Evolutionary conservation across 2,113 vertebrate species (phyloP), one percentile per base, ranked within the genome.

Genomic region (Sinosuthora webbiana): DNA sequence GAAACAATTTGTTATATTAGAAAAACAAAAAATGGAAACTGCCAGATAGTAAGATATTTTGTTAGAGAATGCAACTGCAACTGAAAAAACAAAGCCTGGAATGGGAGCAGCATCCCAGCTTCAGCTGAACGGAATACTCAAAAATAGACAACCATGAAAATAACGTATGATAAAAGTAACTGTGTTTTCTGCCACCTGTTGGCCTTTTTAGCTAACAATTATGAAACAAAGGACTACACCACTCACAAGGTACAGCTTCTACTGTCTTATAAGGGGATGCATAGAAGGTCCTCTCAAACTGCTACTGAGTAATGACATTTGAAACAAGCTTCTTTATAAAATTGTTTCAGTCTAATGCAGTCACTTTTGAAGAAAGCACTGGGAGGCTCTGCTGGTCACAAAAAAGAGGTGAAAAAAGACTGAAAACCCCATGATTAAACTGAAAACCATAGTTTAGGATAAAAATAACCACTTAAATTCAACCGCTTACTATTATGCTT

Each of bases 11-110:
- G 70, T 80, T 78, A 31, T 37, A 81, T 45, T 74, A 89, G 42
- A 74, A 88, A 94, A 94, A 91, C n/a, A 85, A 63, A 92, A 50
- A 55, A 90, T n/a, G 68, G 16, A 75, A 86, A 62, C 55, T 87
- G 47, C 30, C 60, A 81, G 50, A 86, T 33, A 85, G 39, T 11
- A 80, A 50, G 44, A 23, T 60, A 86, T 35, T 92, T 59, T 74
- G 60, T 45, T 80, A 31, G 60, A 68, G 79, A 95, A 95, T n/a
- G 60, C 68, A 89, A 93, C 73, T 13, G 35, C 88, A 97, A 94
- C 83, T 90, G 92, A 37, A 95, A 89, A 90, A 95, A 89, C 90
- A 95, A 93, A 94, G 76, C 20, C 68, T 81, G 77, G 47, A 89
- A 89, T 16, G 28, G 76, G 39, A 93, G 39, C 35, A 81, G 31